Percentiles rank a stretch among this genome's conserved stretches.
Conservation (phyloP, 2,113 vertebrate genomes). For the Sander vitreus region DNA sequence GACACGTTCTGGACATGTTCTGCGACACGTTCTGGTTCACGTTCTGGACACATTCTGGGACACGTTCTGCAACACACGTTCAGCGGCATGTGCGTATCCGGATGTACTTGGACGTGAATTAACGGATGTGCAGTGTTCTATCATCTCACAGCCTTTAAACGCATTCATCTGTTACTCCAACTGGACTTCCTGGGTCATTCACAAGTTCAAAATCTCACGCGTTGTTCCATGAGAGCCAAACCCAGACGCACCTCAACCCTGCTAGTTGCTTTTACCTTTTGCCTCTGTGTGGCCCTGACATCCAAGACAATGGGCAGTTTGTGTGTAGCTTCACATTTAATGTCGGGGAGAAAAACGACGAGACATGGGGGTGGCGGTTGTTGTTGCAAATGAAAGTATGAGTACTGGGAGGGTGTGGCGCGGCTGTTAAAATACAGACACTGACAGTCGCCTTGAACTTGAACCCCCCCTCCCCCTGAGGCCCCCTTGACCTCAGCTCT, state of each 20-base stretch:
- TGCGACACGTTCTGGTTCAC: fast-evolving
- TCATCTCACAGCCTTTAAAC: too few relatives aligned
- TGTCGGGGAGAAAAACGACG: slow-evolving; percentile 28
- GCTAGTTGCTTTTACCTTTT: slow-evolving; percentile 32
- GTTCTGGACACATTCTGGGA: too few relatives aligned
- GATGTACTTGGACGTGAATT: too few relatives aligned
- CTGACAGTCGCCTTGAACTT: slow-evolving; percentile 86
- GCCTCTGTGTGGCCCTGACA: slow-evolving; percentile 3
- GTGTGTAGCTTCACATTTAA: slow-evolving; percentile 44
- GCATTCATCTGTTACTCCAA: too few relatives aligned
- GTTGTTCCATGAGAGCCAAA: too few relatives aligned
- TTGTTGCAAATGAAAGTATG: slow-evolving; percentile 33
- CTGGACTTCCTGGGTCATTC: too few relatives aligned
- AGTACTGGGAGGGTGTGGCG: slow-evolving; percentile 42
- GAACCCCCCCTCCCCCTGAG: slow-evolving; percentile 74
- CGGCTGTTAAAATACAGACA: slow-evolving; percentile 76
- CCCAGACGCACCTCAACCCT: slow-evolving; percentile 26
- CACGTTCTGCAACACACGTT: too few relatives aligned
- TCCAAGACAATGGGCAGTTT: slow-evolving; percentile 45
- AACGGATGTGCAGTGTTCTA: too few relatives aligned
- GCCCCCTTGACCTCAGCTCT: slow-evolving; percentile 83
- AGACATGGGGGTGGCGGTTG: slow-evolving; percentile 15
- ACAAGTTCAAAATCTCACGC: slow-evolving; percentile 30
- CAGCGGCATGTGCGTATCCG: too few relatives aligned
- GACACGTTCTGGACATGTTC: too few relatives aligned